Base-by-base conservation (phyloP, 1,140 invertebrate species). In the Sycophila sp. region DNA sequence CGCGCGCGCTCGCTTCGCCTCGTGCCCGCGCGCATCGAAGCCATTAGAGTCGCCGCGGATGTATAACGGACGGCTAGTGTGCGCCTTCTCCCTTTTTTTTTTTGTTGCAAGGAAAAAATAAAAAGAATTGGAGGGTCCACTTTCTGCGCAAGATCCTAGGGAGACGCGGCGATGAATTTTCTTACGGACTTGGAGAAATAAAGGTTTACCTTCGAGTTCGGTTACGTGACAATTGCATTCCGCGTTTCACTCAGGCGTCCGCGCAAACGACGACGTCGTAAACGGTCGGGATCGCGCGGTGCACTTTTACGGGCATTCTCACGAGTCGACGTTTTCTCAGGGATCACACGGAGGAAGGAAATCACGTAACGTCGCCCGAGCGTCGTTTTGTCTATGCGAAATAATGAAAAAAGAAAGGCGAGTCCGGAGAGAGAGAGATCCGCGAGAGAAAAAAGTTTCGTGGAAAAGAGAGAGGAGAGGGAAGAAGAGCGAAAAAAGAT, bases 41-140 rank as follows among this genome's bases (percentile, higher is more conserved):
- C 79, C 80, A 82, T 82, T 83, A 81, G 79, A 82, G 77, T 34
- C 42, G 77, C 76, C 83, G 78, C 78, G 78, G 78, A 83, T 80
- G 82, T 83, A 83, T 81, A 80, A 80, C 78, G 76, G 38, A 45
- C 6, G 38, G 71, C 72, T 72, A 65, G 42, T 8, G 17, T 19
- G 42, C 64, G 3, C 42, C 75, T 72, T 71, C 17, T 72, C 42
- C 17, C 28, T 30, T 13, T 7, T 56, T 56, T 47, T 56, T 71
- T 73, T 69, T 66, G 24, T n/a, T n/a, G n/a, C n/a, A n/a, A n/a
- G n/a, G n/a, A n/a, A n/a, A n/a, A n/a, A n/a, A n/a, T n/a, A n/a
- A n/a, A n/a, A n/a, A n/a, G n/a, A n/a, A n/a, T n/a, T n/a, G n/a
- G n/a, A n/a, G n/a, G n/a, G n/a, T n/a, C n/a, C n/a, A n/a, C n/a